phyloP scores from a whole-genome alignment of 2,888 invertebrate genomes.

The Nebria brevicollis region DNA sequence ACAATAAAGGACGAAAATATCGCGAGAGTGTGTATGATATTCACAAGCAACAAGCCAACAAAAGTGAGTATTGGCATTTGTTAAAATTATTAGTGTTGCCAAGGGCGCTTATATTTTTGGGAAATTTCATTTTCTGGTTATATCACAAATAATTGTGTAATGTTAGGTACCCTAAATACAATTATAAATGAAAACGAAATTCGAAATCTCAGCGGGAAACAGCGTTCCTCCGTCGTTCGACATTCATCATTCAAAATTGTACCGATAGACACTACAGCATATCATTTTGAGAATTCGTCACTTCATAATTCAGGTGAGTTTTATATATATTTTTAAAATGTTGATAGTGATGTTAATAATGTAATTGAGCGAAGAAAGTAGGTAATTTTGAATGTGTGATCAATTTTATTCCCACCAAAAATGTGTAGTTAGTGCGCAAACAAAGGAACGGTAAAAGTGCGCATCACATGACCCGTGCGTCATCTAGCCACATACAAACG shows the following conservation, averaged over 20 bases:
- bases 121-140: constrained; percentile 6
- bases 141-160: constrained; percentile 27
- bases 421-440: constrained; percentile 24
- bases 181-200: constrained; percentile 21
- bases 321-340: no score
- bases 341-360: no score
- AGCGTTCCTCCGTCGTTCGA: constrained; percentile 8
- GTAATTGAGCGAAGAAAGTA: neutral
- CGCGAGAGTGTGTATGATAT: constrained; percentile 66
- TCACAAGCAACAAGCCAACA: constrained; percentile 65
- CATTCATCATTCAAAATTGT: constrained; percentile 35
- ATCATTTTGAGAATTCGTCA: neutral
- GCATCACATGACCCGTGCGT: constrained; percentile 17
- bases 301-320: constrained; percentile 32
- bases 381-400: neutral
- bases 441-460: constrained; percentile 28
- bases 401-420: constrained; percentile 23
- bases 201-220: neutral
- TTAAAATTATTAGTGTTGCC: constrained; percentile 38
- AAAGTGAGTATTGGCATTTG: constrained; percentile 54
- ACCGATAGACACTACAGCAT: constrained; percentile 4
- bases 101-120: constrained; percentile 19
- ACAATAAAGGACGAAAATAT: constrained; percentile 67
- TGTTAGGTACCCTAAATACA: constrained; percentile 30
- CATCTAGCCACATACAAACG: constrained; percentile 9